A percentile compares a stretch with the other conserved stretches of the same genome.
Conservation (phyloP, 1,140 invertebrate genomes). For the Contarinia nasturtii region DNA sequence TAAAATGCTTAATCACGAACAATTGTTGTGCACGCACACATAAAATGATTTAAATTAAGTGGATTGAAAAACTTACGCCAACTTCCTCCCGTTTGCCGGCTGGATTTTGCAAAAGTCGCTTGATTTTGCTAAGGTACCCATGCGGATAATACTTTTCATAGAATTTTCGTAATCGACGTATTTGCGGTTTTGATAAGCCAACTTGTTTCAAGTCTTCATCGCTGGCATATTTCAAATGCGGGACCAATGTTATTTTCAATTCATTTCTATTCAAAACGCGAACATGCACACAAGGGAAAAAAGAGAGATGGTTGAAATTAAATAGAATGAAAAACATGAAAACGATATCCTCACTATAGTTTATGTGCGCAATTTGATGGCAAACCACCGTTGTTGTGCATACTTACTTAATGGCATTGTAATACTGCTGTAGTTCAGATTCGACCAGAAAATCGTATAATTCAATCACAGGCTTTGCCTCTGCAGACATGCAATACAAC, state of each 20-base stretch:
- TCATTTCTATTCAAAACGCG: constrained; percentile 36
- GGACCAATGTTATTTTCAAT: constrained; percentile 66
- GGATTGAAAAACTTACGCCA: not conserved
- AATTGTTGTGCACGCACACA: not conserved
- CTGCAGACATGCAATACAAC: constrained; percentile 5
- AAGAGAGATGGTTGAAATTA: not conserved
- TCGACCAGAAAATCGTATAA: constrained; percentile 81
- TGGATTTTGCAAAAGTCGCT: constrained; percentile 44
- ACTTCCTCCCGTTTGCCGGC: not conserved
- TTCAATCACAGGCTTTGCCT: constrained; percentile 32
- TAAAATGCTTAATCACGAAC: not conserved
- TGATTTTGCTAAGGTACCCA: constrained; percentile 81
- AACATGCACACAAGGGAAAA: not conserved
- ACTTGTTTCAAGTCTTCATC: constrained; percentile 81
- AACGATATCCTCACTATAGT: not conserved
- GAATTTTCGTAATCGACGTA: constrained; percentile 78
- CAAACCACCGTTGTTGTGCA: constrained; percentile 25
- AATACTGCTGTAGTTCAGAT: constrained; percentile 79
- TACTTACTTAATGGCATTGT: constrained; percentile 38
- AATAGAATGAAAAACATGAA: constrained; percentile 1
- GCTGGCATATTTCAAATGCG: constrained; percentile 91
- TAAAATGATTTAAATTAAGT: not conserved
- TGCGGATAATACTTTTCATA: constrained; percentile 86
- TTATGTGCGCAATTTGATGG: constrained; percentile 23
- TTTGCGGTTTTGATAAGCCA: constrained; percentile 90